phyloP scores from a whole-genome alignment of 2,888 invertebrate species.

The Drosophila mercatorum region DNA sequence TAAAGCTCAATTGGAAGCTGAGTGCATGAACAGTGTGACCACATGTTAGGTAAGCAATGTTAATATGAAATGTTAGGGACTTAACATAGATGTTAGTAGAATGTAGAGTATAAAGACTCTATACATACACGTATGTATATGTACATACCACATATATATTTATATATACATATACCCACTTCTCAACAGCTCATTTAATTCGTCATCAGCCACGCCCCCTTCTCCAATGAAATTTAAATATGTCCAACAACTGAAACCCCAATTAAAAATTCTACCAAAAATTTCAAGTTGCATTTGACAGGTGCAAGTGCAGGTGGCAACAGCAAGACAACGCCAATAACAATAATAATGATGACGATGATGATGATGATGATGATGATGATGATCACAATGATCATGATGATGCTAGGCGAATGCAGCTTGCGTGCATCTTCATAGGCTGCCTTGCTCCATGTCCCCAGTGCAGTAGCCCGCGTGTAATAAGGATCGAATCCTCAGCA shows the following conservation, averaged over 20 bases:
- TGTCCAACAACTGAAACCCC: conserved; percentile 4
- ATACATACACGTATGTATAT: too few species aligned
- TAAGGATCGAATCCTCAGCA: conserved; percentile 23
- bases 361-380: conserved; percentile 32
- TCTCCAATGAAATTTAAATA: conserved; percentile 1
- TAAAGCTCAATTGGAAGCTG: too few species aligned
- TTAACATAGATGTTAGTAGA: too few species aligned
- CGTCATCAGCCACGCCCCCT: neutral
- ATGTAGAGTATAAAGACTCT: too few species aligned
- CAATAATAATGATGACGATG: neutral
- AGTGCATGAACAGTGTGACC: neutral
- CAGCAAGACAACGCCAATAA: conserved; percentile 15
- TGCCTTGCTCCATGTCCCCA: conserved; percentile 5
- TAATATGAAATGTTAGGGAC: neutral
- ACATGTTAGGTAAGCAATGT: neutral
- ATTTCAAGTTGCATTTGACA: conserved; percentile 12
- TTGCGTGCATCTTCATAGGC: conserved; percentile 55
- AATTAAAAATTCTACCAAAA: conserved; percentile 23
- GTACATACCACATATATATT: neutral
- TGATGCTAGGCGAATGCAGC: conserved; percentile 53
- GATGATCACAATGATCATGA: conserved; percentile 32
- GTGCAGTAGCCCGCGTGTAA: conserved; percentile 43
- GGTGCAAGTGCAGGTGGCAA: conserved; percentile 29
- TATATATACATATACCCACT: neutral
- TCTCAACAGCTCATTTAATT: neutral